A percentile compares a stretch with the other conserved stretches of the same genome.
Evolutionary conservation across 37 sponge, comb jelly and placozoan genomes (phyloP).

Genomic region (Halichondria panicea): DNA sequence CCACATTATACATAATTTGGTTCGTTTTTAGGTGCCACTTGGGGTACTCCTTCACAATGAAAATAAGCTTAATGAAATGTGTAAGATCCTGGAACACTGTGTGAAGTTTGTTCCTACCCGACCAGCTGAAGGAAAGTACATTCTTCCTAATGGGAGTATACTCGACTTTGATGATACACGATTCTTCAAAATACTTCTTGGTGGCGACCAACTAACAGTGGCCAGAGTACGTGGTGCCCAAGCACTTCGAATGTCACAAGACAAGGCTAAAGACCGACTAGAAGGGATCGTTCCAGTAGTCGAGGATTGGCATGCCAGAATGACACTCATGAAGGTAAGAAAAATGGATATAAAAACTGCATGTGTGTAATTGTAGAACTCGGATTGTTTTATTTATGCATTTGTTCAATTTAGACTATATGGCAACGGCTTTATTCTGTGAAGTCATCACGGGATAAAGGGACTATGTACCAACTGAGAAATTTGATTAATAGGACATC

Average conservation of each 20-base stretch:
- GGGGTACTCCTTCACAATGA: constrained; percentile 30
- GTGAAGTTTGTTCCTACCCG: constrained; percentile 23
- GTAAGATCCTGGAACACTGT: neutral
- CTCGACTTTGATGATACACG: constrained; percentile 7
- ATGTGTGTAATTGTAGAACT: too few relatives aligned
- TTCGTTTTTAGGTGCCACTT: constrained; percentile 31
- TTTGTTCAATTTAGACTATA: too few relatives aligned
- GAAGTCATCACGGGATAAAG: constrained; percentile 20
- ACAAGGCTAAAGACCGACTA: constrained; percentile 17
- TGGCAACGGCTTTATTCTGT: constrained; percentile 18
- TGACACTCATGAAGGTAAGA: constrained; percentile 37
- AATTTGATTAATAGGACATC: constrained; percentile 19
- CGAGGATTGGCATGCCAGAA: constrained; percentile 41
- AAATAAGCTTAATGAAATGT: constrained; percentile 50
- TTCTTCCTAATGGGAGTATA: constrained; percentile 4
- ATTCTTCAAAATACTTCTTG: constrained; percentile 12
- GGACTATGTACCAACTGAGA: constrained; percentile 35
- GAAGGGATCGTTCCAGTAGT: constrained; percentile 22
- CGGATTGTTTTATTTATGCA: constrained; percentile 6
- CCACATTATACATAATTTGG: neutral
- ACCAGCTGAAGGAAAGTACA: neutral
- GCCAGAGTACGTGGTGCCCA: constrained; percentile 15
- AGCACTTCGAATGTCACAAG: constrained; percentile 6
- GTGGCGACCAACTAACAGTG: constrained; percentile 40
- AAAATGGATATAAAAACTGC: too few relatives aligned